Conservation (phyloP, 2,797 vertebrate genomes). For the Chanos chanos region DNA sequence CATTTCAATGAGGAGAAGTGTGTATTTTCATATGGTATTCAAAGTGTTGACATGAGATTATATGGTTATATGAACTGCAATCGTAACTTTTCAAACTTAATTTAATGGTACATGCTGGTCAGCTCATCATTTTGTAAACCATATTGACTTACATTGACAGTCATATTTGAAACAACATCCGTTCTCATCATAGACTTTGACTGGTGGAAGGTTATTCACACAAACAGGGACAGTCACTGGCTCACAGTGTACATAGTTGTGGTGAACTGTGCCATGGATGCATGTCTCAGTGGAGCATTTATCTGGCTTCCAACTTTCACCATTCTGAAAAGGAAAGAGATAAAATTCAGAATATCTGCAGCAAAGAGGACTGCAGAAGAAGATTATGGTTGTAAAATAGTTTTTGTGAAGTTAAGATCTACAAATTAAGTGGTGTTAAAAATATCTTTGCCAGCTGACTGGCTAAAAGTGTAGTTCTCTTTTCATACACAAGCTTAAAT, state of each 20-base stretch:
- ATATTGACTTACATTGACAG: conserved; percentile 65
- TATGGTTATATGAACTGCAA: neutral
- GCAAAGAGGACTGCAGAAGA: too few relatives aligned
- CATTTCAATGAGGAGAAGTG: too few relatives aligned
- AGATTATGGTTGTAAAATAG: too few relatives aligned
- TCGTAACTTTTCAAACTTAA: too few relatives aligned
- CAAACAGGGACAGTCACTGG: conserved; percentile 58
- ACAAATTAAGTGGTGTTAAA: too few relatives aligned
- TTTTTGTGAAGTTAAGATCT: too few relatives aligned
- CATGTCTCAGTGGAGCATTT: conserved; percentile 72
- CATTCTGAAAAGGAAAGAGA: conserved; percentile 58
- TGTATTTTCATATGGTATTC: too few relatives aligned
- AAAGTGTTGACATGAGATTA: too few relatives aligned
- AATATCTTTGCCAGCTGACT: too few relatives aligned
- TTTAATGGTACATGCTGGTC: neutral
- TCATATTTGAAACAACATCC: conserved; percentile 76
- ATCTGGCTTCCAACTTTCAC: conserved; percentile 66
- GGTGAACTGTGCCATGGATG: conserved; percentile 52
- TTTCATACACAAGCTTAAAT: too few relatives aligned
- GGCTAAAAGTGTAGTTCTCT: too few relatives aligned
- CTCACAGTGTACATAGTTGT: conserved; percentile 54
- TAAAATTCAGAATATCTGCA: neutral
- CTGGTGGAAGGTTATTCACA: conserved; percentile 69
- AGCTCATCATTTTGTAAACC: neutral
- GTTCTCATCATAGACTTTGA: conserved; percentile 62